Conservation (phyloP, 2,797 vertebrate genomes). For the Sebastes vulpes region DNA sequence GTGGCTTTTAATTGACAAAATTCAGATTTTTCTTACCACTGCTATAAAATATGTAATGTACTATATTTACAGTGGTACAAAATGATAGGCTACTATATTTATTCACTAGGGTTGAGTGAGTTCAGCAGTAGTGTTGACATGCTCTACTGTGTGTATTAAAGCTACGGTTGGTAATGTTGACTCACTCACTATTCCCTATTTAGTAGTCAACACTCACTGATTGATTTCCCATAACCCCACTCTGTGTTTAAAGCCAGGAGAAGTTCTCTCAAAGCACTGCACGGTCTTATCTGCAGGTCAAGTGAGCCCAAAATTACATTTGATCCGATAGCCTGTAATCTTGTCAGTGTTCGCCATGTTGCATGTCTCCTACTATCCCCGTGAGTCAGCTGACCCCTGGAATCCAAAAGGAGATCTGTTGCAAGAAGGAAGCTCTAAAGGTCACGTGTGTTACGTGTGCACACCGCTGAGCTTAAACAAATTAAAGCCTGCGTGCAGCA, state of each 20-base stretch:
- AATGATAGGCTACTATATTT: neutral
- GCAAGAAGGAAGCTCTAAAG: neutral
- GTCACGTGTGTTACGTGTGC: conserved; percentile 18
- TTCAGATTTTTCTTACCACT: neutral
- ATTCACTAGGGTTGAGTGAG: neutral
- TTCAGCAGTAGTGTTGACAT: neutral
- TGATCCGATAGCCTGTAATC: conserved; percentile 45
- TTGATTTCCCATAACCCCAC: neutral
- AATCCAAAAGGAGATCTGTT: conserved; percentile 4
- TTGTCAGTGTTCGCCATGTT: conserved; percentile 27
- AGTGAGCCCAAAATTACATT: conserved; percentile 33
- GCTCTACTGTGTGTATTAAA: neutral
- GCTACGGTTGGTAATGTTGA: neutral
- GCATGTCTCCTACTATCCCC: conserved; percentile 5
- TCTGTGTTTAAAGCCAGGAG: conserved; percentile 3
- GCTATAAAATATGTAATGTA: neutral
- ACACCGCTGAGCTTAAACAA: conserved; percentile 3
- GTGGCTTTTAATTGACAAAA: neutral
- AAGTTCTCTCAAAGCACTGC: neutral
- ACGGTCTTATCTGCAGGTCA: conserved; percentile 3
- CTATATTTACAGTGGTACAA: neutral
- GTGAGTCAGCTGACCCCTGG: conserved; percentile 31
- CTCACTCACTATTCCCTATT: neutral
- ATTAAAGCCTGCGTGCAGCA: neutral
- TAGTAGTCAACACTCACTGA: neutral